Evolutionary conservation across 2,797 vertebrate species (phyloP).

Genomic region (Echiichthys vipera): DNA sequence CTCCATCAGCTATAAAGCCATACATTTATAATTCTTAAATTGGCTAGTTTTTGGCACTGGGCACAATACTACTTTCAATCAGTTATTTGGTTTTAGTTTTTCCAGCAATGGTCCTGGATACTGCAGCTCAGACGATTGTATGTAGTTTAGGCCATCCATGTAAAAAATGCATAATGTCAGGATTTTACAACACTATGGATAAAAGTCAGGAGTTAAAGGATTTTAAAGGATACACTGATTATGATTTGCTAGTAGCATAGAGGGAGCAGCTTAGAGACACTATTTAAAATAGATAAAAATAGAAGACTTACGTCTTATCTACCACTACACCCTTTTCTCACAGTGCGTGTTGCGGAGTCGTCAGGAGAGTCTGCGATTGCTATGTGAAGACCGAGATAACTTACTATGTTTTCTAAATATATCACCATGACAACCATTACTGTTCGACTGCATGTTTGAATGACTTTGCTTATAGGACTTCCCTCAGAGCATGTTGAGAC

Average conservation of each 20-base stretch:
- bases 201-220: background rate
- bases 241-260: background rate
- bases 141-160: background rate
- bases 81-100: background rate
- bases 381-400: no score
- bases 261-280: background rate
- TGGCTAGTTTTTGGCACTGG: background rate
- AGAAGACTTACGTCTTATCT: background rate
- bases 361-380: no score
- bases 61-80: background rate
- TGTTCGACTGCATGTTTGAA: no score
- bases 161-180: background rate
- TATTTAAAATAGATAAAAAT: background rate
- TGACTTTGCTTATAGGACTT: no score
- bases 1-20: conserved; percentile 84
- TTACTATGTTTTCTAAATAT: no score
- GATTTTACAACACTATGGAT: background rate
- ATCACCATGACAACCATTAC: no score
- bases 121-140: background rate
- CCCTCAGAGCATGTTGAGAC: no score
- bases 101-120: background rate
- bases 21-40: background rate
- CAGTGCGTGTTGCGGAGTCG: no score
- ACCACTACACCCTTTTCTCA: background rate
- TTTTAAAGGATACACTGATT: background rate